phyloP scores from a whole-genome alignment of 2,888 invertebrate genomes.

The Ypsolopha sequella region DNA sequence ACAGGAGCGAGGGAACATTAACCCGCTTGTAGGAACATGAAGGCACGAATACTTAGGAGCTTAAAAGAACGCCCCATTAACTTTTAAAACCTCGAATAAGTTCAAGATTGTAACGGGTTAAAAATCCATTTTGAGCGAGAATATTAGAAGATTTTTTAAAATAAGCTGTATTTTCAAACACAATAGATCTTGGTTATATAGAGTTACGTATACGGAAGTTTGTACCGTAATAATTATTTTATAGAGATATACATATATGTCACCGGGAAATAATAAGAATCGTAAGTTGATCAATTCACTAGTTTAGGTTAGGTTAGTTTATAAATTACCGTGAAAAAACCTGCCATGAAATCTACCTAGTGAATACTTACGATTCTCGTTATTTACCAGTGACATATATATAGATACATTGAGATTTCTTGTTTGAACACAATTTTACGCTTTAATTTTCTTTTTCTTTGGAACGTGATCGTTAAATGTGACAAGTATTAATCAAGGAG shows the following conservation, averaged over 20 bases:
- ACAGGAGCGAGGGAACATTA: conserved; percentile 50
- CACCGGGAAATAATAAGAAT: too few species aligned
- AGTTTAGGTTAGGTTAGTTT: too few species aligned
- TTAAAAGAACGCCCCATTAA: neutral
- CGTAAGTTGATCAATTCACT: too few species aligned
- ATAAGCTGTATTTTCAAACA: neutral
- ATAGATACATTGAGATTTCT: neutral
- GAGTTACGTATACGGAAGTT: too few species aligned
- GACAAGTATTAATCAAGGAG: neutral
- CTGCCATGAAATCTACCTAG: too few species aligned
- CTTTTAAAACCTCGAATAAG: neutral
- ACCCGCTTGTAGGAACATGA: conserved; percentile 38
- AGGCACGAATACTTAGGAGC: neutral
- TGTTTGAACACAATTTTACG: neutral
- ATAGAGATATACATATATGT: too few species aligned
- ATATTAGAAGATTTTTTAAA: neutral
- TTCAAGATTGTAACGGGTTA: neutral
- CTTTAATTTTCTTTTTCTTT: neutral
- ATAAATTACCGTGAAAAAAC: too few species aligned
- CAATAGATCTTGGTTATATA: neutral
- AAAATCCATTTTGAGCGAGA: neutral
- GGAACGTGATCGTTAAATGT: neutral
- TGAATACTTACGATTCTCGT: too few species aligned
- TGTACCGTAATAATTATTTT: too few species aligned
- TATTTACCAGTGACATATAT: neutral